Evolutionary conservation across 2,888 invertebrate genomes (phyloP), one percentile per base, ranked within the genome.

Genomic region (Drosophila rubida): DNA sequence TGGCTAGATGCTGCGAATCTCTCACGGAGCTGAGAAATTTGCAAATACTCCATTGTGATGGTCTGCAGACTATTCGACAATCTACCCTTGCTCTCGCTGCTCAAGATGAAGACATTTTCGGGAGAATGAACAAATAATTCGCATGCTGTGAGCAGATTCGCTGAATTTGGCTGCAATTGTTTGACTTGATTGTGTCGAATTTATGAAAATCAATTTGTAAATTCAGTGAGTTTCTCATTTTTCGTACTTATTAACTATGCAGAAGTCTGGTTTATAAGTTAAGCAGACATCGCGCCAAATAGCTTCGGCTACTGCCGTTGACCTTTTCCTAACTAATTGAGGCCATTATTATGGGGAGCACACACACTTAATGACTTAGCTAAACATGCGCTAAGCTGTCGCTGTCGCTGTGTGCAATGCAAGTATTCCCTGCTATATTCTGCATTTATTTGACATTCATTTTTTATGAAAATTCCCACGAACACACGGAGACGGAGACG

Each of bases 401-500:
- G 60, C 57, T 39, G 37, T 9, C 35, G 32, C n/a, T 32, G 4
- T 32, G n/a, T 32, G 32, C 32, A 32, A n/a, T 32, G 19, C 27
- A 11, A 41, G n/a, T 13, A 25, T 22, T 4, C 5, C n/a, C 11
- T 13, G 4, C 30, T 27, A 44, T 53, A 37, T 27, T 16, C 7
- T 30, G 8, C 37, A 61, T 50, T 58, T 57, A 32, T 70, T 49
- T 59, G 45, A 54, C 49, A 70, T 55, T 50, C 30, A 51, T 42
- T 65, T 69, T 75, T 78, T 50, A 75, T 60, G 16, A 71, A 71
- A 80, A 75, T 53, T 81, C 87, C 85, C 80, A 81, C 80, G 80
- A 78, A 67, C 78, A 70, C n/a, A n/a, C n/a, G n/a, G n/a, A n/a
- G n/a, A n/a, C n/a, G n/a, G n/a, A n/a, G n/a, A n/a, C n/a, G n/a